Base-by-base conservation (phyloP, 37 sponge, comb jelly and placozoan genomes). In the Axinella damicornis region DNA sequence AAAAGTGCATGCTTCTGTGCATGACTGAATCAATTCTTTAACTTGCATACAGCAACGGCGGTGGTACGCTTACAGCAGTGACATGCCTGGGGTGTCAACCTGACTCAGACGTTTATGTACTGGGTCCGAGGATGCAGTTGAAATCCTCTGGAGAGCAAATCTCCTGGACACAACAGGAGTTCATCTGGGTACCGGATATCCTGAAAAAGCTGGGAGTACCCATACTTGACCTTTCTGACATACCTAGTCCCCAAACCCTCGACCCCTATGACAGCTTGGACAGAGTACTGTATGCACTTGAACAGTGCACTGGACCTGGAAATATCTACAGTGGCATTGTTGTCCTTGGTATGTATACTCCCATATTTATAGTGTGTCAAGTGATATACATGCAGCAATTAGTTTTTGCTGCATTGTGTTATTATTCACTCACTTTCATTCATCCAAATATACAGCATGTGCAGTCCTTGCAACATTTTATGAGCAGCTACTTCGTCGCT, bases 51-150 rank as follows among this genome's bases (percentile, higher is more conserved):
- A n/a, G n/a, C n/a, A n/a, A n/a, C n/a, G n/a, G n/a, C n/a, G n/a
- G n/a, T n/a, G n/a, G n/a, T n/a, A 46, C 46, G 65, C 67, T 67
- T 69, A 15, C 21, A 2, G 35, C 69, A 35, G 80, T 66, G 17
- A 16, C 57, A 2, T 80, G 69, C 55, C 46, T 56, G 14, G 80
- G 80, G 9, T 57, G 37, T 2, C 80, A 80, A 38, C 55, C 57
- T 68, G 69, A 57, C 17, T 80, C 80, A 67, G 35, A 80, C 9
- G 68, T 80, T 28, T 80, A 36, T 67, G 69, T 67, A 32, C 53
- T 80, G 66, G 69, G 80, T 17, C 69, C 69, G 6, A 55, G 18
- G 1, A 6, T 80, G 2, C 80, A 80, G 24, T 24, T 80, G 35
- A 15, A 2, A 1, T 2, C 2, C 1, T 35, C 66, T 68, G 80